phyloP scores from a whole-genome alignment of 2,888 invertebrate species.

The Malacosoma neustria region DNA sequence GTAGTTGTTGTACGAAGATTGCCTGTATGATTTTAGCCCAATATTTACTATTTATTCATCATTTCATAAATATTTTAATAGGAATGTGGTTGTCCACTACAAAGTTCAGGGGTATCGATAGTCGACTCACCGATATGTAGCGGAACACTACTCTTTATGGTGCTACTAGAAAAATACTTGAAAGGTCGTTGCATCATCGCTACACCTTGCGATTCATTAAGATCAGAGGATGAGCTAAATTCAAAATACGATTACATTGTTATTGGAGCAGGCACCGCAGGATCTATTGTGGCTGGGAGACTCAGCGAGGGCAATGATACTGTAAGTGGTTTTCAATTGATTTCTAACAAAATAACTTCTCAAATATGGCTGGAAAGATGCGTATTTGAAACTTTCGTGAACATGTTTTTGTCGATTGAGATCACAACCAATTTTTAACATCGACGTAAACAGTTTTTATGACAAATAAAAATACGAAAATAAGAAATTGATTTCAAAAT shows the following conservation, averaged over 20 bases:
- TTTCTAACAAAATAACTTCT: too few relatives aligned
- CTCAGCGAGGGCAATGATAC: conserved; percentile 73
- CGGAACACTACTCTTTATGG: conserved; percentile 74
- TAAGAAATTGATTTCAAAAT: too few relatives aligned
- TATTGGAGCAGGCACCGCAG: conserved; percentile 78
- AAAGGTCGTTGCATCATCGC: conserved; percentile 64
- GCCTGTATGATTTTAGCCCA: too few relatives aligned
- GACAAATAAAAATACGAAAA: too few relatives aligned
- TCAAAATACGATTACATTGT: conserved; percentile 77
- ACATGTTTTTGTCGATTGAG: too few relatives aligned
- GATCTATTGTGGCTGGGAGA: conserved; percentile 76
- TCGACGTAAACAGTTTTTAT: too few relatives aligned
- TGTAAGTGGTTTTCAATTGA: conserved; percentile 24
- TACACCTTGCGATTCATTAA: conserved; percentile 70
- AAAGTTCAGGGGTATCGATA: conserved; percentile 63
- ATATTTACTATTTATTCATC: too few relatives aligned
- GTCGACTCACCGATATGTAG: conserved; percentile 70
- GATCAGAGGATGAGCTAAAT: conserved; percentile 38
- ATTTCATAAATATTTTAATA: too few relatives aligned
- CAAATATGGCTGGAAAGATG: too few relatives aligned
- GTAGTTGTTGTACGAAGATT: too few relatives aligned
- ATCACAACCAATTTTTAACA: too few relatives aligned
- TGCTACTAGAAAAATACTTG: conserved; percentile 72
- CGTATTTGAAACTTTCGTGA: too few relatives aligned
- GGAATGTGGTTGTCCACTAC: conserved; percentile 62